These are phyloP conservation scores for Crotophaga sulcirostris DNA, from an alignment of 2,113 vertebrate genomes.

Conservation along the genomic window DNA sequence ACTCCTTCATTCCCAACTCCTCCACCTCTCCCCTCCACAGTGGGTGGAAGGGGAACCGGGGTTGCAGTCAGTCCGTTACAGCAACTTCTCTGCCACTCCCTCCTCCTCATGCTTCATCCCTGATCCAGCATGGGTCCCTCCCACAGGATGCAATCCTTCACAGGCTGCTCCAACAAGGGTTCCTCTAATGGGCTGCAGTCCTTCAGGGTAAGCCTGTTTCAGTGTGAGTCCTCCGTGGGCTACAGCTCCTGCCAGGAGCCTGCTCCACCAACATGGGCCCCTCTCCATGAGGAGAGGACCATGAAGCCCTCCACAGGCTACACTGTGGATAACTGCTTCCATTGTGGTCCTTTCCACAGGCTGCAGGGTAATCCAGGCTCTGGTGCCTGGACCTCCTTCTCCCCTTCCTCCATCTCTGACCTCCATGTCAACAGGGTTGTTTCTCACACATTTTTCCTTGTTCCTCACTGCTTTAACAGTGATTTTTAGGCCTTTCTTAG, in stretches of 20 bases:
- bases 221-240: background rate
- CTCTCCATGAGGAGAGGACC: background rate
- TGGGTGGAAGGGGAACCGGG: background rate
- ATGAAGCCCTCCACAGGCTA: background rate
- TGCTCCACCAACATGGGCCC: background rate
- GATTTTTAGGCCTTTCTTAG: background rate
- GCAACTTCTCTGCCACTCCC: background rate
- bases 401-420: background rate
- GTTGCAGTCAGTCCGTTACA: rapidly evolving
- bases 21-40: rapidly evolving
- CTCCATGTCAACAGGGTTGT: rapidly evolving
- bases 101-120: background rate
- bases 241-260: background rate
- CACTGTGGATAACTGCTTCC: background rate
- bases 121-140: background rate
- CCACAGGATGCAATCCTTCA: background rate
- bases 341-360: background rate
- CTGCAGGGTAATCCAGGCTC: background rate
- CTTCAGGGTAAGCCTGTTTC: background rate
- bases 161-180: background rate
- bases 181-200: too few relatives aligned
- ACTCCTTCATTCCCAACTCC: background rate
- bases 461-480: background rate
- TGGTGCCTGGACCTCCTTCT: rapidly evolving
- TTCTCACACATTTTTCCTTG: background rate